A percentile compares a stretch with the other conserved stretches of the same genome.
Evolutionary conservation across 2,888 invertebrate species (phyloP).

Genomic region (Xanthia togata): DNA sequence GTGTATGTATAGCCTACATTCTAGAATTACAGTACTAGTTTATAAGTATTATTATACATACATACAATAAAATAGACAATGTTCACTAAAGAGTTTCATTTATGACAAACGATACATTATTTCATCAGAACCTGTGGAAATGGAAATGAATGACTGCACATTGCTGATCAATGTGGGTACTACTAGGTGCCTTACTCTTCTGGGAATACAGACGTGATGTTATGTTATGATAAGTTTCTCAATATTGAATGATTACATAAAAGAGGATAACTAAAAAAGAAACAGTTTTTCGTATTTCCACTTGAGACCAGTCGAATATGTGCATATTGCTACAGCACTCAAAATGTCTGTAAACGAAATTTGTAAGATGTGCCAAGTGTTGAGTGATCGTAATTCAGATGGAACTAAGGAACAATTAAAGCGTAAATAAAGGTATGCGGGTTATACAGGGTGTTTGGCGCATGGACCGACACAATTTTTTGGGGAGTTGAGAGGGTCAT

Average conservation of each 20-base stretch:
- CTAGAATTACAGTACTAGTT: conserved; percentile 76
- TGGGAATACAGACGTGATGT: too few species aligned
- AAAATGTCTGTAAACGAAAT: not conserved
- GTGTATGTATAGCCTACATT: conserved; percentile 77
- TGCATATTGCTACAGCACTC: not conserved
- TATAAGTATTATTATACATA: conserved; percentile 86
- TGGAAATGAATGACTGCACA: not conserved
- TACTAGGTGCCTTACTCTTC: too few species aligned
- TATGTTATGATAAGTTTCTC: not conserved
- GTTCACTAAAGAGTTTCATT: conserved; percentile 83
- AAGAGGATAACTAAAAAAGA: not conserved
- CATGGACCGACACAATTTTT: too few species aligned
- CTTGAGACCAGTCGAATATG: not conserved
- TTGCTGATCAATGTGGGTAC: not conserved
- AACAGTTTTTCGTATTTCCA: not conserved
- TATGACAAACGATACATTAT: not conserved
- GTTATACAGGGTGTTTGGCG: too few species aligned
- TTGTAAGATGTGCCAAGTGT: not conserved
- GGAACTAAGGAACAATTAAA: not conserved
- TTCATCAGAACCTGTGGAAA: not conserved
- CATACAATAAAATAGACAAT: conserved; percentile 89
- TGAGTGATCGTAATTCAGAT: not conserved
- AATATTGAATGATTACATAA: not conserved
- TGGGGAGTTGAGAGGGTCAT: too few species aligned
- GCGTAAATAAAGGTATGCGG: too few species aligned